Base-by-base conservation (phyloP, 2,888 invertebrate species). In the Pollenia angustigena region DNA sequence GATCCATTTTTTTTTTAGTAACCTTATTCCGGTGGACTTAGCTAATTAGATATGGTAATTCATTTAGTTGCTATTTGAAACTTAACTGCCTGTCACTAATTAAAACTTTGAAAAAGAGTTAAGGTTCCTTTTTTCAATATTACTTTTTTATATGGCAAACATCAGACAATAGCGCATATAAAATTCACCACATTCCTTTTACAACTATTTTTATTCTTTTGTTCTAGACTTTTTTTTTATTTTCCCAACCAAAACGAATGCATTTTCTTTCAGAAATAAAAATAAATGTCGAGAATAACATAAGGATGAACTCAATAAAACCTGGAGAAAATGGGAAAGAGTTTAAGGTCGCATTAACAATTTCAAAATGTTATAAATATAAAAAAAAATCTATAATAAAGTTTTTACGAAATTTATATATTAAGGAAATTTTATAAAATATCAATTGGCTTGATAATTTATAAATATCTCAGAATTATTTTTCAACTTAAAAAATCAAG, bases 211-310 rank as follows among this genome's bases (percentile, higher is more conserved):
- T 58, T 58, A 11, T 32, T 46, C 7, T 32, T 23, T 3, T 32
- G 14, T 40, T 40, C 8, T 14, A n/a, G n/a, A 9, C 23, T 54
- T 66, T 52, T 66, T 52, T 50, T 60, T 50, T 40, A 6, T 52
- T 52, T 56, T 54, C n/a, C 4, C n/a, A 69, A 60, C 18, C 48
- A 11, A 58, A 79, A 58, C 56, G 68, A 78, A 78, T 58, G 69
- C 40, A 78, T 68, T 68, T 56, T 69, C 18, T 46, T 58, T 56
- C 12, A 56, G 14, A 9, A 76, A 62, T 42, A 44, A 56, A 68
- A 78, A 56, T 68, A 58, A 56, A 32, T 79, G 42, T 58, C 58
- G 40, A 58, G n/a, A 69, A 68, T 50, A 69, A 68, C 32, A 40
- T n/a, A 79, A 68, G 56, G 40, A 58, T 40, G 32, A 66, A 56